These are phyloP conservation scores for Mythimna loreyi DNA, from an alignment of 2,888 invertebrate species.

Conservation along the genomic window DNA sequence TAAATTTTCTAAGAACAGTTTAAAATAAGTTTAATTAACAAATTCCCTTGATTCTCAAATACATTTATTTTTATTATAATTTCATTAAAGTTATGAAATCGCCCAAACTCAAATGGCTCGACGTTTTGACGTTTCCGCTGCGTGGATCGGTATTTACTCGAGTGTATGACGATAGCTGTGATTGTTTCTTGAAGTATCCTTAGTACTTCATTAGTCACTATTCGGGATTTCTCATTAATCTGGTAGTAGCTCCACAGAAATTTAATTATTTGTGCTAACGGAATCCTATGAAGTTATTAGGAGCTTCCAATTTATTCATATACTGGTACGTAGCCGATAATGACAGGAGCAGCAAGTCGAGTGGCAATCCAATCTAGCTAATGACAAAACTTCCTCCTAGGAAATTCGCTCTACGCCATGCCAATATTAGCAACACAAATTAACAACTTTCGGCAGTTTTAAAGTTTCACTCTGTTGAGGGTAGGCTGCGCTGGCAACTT, in stretches of 20 bases:
- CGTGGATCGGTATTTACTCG: slow-evolving; percentile 27
- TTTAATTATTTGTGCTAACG: slow-evolving; percentile 25
- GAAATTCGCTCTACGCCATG: slow-evolving; percentile 50
- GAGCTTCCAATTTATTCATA: slow-evolving; percentile 51
- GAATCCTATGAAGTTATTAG: slow-evolving; percentile 31
- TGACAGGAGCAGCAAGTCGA: slow-evolving; percentile 59
- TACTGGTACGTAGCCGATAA: slow-evolving; percentile 50
- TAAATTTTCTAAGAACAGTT: slow-evolving; percentile 15
- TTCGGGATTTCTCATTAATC: background rate
- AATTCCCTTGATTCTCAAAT: slow-evolving; percentile 14
- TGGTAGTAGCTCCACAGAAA: background rate
- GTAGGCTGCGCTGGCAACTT: slow-evolving; percentile 13
- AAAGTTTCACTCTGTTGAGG: slow-evolving; percentile 42
- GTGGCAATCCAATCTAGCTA: slow-evolving; percentile 63
- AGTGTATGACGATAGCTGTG: slow-evolving; percentile 15
- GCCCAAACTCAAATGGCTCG: slow-evolving; percentile 21
- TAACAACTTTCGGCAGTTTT: slow-evolving; percentile 54
- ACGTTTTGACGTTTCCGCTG: slow-evolving; percentile 15
- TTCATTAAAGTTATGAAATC: slow-evolving; percentile 46
- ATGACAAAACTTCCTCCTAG: slow-evolving; percentile 65
- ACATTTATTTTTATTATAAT: slow-evolving; percentile 18
- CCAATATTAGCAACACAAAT: slow-evolving; percentile 59
- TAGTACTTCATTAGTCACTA: slow-evolving; percentile 9
- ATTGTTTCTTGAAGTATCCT: slow-evolving; percentile 29
- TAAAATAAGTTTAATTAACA: slow-evolving; percentile 33